These are phyloP conservation scores for Thereva unica DNA, from an alignment of 2,888 invertebrate species.

Conservation along the genomic window DNA sequence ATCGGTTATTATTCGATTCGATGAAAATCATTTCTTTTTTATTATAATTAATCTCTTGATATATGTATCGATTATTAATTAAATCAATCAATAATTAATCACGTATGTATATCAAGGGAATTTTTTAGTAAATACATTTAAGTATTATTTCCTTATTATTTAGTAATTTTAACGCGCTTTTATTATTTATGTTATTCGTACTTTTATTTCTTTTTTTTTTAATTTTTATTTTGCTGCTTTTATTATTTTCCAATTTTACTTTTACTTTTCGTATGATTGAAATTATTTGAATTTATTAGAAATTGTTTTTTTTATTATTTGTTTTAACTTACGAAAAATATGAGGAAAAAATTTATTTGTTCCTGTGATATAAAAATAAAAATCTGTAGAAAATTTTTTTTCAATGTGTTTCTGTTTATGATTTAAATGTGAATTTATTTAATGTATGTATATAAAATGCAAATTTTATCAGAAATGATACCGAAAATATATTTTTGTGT, in stretches of 20 bases:
- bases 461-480: no score
- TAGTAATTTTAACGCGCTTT: no score
- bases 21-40: background rate
- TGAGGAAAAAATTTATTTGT: conserved; percentile 24
- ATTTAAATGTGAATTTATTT: background rate
- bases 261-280: conserved; percentile 16
- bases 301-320: background rate
- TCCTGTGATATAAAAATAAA: conserved; percentile 36
- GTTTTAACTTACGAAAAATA: conserved; percentile 18
- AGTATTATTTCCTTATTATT: conserved; percentile 27
- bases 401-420: background rate
- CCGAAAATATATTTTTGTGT: no score
- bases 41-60: conserved; percentile 27
- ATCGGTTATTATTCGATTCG: conserved; percentile 22
- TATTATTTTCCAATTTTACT: conserved; percentile 26
- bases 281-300: conserved; percentile 10
- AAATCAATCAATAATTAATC: background rate
- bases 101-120: conserved; percentile 37
- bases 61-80: conserved; percentile 1
- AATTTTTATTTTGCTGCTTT: conserved; percentile 7
- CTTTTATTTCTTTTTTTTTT: conserved; percentile 5
- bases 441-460: no score
- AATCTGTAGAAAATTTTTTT: conserved; percentile 16
- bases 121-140: conserved; percentile 37
- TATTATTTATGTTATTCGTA: no score